Base-by-base conservation (phyloP, 2,797 vertebrate genomes). In the Danionella dracula region DNA sequence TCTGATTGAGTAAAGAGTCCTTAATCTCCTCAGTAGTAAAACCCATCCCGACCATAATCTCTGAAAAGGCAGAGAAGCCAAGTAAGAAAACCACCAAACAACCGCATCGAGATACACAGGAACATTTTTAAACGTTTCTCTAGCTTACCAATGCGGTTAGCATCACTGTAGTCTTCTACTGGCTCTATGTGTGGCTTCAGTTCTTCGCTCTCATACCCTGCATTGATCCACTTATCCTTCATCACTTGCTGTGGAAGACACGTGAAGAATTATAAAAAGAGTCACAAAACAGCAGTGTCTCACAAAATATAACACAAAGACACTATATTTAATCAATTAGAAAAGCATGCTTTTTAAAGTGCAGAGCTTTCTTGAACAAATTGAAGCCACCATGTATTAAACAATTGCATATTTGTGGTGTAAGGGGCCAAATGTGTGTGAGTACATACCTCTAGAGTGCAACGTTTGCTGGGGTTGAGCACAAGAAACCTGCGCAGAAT, bases 201-300 rank as follows among this genome's bases (percentile, higher is more conserved):
- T 2, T 95, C 93, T 0, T 96, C 93, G 0, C 86, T 89, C 5
- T 96, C 94, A 1, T 87, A 92, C 57, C 94, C 94, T 12, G 93
- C 78, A 77, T 96, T 97, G 79, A 96, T 94, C 95, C 95, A 97
- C 32, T 95, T 96, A 83, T 97, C 94, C 81, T 95, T 95, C 95
- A 97, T 97, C 81, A 97, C 94, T 97, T 96, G 94, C 94, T 96
- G 78, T 15, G 12, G 38, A 54, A 19, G 13, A 9, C 51, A 73
- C 23, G 6, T 6, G n/a, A n/a, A n/a, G n/a, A n/a, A n/a, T n/a
- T n/a, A n/a, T n/a, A n/a, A n/a, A n/a, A n/a, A n/a, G n/a, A n/a
- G n/a, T n/a, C n/a, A n/a, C n/a, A n/a, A n/a, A n/a, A n/a, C n/a
- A n/a, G n/a, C n/a, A n/a, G n/a, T n/a, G n/a, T n/a, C n/a, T n/a